These are phyloP conservation scores for Abrostola triplasia DNA, from an alignment of 2,888 invertebrate species.

Conservation along the genomic window DNA sequence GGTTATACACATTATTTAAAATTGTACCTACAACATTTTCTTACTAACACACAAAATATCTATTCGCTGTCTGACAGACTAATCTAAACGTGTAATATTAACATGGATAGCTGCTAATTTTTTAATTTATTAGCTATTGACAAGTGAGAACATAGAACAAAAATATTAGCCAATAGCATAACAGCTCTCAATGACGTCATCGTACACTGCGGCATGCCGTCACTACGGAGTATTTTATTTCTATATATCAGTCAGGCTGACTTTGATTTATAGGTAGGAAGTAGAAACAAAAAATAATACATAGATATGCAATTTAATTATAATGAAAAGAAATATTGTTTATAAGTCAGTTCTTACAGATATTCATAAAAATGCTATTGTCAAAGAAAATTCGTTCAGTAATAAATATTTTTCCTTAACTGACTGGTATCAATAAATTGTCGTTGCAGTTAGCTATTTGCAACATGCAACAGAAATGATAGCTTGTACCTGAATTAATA, in stretches of 20 bases:
- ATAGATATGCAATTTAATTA: too few species aligned
- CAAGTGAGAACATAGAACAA: constrained; percentile 25
- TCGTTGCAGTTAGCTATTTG: constrained; percentile 46
- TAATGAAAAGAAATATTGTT: too few species aligned
- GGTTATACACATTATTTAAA: too few species aligned
- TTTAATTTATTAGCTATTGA: constrained; percentile 27
- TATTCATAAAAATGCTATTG: too few species aligned
- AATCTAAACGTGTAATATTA: too few species aligned
- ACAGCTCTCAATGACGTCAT: constrained; percentile 41
- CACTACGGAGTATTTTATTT: constrained; percentile 47
- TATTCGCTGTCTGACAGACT: too few species aligned
- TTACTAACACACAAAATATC: too few species aligned
- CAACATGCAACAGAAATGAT: constrained; percentile 50
- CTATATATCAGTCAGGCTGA: constrained; percentile 23
- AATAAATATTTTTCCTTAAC: constrained; percentile 41
- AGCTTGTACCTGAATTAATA: constrained; percentile 24
- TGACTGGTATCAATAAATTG: constrained; percentile 45
- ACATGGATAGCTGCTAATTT: too few species aligned
- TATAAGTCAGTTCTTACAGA: too few species aligned
- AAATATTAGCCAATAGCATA: constrained; percentile 56
- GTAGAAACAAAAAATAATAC: background rate
- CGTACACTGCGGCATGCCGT: constrained; percentile 40
- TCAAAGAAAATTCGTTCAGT: constrained; percentile 30
- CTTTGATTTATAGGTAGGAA: constrained; percentile 33
- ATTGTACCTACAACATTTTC: too few species aligned